A percentile compares a stretch with the other conserved stretches of the same genome.
These are phyloP conservation scores for Phrynocephalus forsythii DNA, from an alignment of 2,797 vertebrate genomes.

Conservation along the genomic window DNA sequence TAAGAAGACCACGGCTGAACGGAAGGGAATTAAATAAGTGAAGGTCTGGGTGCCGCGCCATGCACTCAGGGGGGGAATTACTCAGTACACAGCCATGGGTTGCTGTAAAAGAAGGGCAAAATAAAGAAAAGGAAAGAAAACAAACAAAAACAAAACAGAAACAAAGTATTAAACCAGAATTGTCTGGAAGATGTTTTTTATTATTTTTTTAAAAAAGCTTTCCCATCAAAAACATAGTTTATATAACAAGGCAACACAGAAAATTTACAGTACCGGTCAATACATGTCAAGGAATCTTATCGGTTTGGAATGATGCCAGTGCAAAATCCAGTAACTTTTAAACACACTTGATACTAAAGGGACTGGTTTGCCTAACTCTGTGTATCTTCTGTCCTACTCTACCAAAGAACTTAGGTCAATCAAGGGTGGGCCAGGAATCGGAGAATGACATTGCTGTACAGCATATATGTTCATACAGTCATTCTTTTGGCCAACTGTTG, in stretches of 20 bases:
- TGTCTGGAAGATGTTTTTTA: conserved; percentile 64
- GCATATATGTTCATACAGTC: no score
- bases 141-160: conserved; percentile 67
- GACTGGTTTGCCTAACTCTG: not conserved
- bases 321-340: not conserved
- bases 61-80: conserved; percentile 86
- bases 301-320: not conserved
- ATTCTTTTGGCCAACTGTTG: no score
- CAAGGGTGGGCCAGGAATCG: no score
- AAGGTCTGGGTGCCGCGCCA: conserved; percentile 86
- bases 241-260: not conserved
- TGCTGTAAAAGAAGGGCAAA: conserved; percentile 98
- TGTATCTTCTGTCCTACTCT: no score
- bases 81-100: conserved; percentile 99
- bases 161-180: conserved; percentile 76
- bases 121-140: conserved; percentile 69
- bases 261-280: not conserved
- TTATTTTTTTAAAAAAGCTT: conserved; percentile 1
- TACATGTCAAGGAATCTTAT: not conserved
- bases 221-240: conserved; percentile 26
- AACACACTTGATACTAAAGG: not conserved
- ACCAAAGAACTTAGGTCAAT: no score
- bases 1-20: conserved; percentile 30
- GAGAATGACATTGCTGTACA: no score
- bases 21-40: conserved; percentile 75